phyloP scores from a whole-genome alignment of 2,797 vertebrate species.

The Nothura maculosa region DNA sequence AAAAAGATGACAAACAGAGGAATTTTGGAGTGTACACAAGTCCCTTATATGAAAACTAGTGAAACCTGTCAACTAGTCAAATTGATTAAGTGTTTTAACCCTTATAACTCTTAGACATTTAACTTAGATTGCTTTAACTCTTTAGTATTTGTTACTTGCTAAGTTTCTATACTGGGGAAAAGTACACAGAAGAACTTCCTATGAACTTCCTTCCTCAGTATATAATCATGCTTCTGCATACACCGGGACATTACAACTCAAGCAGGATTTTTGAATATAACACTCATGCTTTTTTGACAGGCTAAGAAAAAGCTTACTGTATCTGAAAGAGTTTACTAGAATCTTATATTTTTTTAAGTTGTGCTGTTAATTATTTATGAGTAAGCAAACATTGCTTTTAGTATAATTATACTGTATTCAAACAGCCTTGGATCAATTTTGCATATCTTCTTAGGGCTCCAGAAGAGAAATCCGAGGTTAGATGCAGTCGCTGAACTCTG shows the following conservation, averaged over 20 bases:
- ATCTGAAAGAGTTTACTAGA: slow-evolving; percentile 7
- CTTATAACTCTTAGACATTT: neutral
- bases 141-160: slow-evolving; percentile 40
- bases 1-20: neutral
- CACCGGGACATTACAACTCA: neutral
- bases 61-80: slow-evolving; percentile 13
- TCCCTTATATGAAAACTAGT: slow-evolving; percentile 68
- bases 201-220: neutral
- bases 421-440: slow-evolving; percentile 54
- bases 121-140: neutral
- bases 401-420: slow-evolving; percentile 26
- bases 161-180: slow-evolving; percentile 7
- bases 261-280: neutral
- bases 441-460: neutral
- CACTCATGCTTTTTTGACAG: neutral
- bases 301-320: neutral
- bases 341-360: neutral
- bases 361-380: neutral
- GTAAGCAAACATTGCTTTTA: slow-evolving; percentile 23
- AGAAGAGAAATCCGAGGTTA: slow-evolving; percentile 17
- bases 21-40: neutral
- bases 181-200: neutral
- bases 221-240: slow-evolving; percentile 19
- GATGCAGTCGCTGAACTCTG: neutral
- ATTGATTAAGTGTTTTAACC: slow-evolving; percentile 40